These are phyloP conservation scores for Motacilla tschutschensis DNA, from an alignment of 2,113 vertebrate genomes.

Conservation along the genomic window DNA sequence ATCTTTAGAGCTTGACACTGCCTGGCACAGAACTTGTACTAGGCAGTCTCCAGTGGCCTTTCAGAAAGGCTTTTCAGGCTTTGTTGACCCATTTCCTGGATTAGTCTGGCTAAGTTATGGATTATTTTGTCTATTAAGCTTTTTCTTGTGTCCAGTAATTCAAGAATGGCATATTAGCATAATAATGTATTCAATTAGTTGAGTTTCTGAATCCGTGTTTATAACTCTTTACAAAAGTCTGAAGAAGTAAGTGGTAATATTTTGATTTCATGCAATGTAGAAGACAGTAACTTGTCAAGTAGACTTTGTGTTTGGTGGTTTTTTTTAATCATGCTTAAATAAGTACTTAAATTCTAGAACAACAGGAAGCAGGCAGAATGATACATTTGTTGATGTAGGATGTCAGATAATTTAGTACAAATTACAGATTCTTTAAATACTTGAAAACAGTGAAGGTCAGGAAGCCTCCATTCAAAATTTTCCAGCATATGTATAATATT, in stretches of 20 bases:
- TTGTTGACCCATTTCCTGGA: constrained; percentile 57
- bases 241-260: neutral
- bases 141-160: constrained; percentile 46
- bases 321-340: constrained; percentile 52
- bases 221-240: neutral
- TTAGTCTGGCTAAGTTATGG: constrained; percentile 53
- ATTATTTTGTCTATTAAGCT: constrained; percentile 54
- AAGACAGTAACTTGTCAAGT: constrained; percentile 2
- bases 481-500: constrained; percentile 74
- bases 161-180: constrained; percentile 15
- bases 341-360: constrained; percentile 51
- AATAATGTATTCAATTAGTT: neutral
- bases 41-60: constrained; percentile 37
- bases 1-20: constrained; percentile 32
- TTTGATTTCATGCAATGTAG: neutral
- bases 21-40: constrained; percentile 33
- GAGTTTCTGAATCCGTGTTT: neutral
- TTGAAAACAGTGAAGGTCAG: constrained; percentile 70
- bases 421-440: constrained; percentile 69
- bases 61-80: constrained; percentile 53
- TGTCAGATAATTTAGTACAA: constrained; percentile 70
- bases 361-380: constrained; percentile 69
- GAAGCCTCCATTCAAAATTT: constrained; percentile 75
- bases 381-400: constrained; percentile 66
- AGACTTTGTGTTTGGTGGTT: neutral